A percentile compares a stretch with the other conserved stretches of the same genome.
phyloP scores from a whole-genome alignment of 2,113 vertebrate species.

The Spilogale gracilis region DNA sequence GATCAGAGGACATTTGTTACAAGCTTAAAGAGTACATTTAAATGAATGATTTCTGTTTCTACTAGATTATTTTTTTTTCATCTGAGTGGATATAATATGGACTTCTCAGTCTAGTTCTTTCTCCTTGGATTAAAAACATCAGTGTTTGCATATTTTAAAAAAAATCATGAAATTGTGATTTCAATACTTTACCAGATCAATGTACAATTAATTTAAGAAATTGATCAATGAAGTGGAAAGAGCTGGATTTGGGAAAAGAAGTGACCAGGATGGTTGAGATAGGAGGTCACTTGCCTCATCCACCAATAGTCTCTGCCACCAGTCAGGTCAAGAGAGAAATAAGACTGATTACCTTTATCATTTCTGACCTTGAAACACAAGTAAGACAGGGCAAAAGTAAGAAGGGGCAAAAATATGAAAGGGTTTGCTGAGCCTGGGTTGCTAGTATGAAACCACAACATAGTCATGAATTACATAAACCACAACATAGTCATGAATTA shows the following conservation, averaged over 20 bases:
- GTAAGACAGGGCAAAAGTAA: background rate
- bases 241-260: background rate
- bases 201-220: too few species aligned
- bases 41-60: background rate
- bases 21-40: constrained; percentile 27
- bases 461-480: background rate
- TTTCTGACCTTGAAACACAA: background rate
- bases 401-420: background rate
- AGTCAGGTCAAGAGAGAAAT: background rate
- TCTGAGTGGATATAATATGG: background rate
- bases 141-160: background rate
- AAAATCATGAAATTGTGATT: too few species aligned
- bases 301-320: background rate
- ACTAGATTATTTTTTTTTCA: background rate
- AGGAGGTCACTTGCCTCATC: background rate
- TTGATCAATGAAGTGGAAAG: background rate
- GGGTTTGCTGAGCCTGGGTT: background rate
- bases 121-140: background rate
- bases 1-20: background rate
- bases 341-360: background rate
- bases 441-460: background rate
- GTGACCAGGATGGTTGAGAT: background rate
- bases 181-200: too few species aligned
- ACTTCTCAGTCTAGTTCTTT: background rate
- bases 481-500: background rate